Evolutionary conservation across 2,888 invertebrate genomes (phyloP).

Genomic region (Aleiodes leptofemur): DNA sequence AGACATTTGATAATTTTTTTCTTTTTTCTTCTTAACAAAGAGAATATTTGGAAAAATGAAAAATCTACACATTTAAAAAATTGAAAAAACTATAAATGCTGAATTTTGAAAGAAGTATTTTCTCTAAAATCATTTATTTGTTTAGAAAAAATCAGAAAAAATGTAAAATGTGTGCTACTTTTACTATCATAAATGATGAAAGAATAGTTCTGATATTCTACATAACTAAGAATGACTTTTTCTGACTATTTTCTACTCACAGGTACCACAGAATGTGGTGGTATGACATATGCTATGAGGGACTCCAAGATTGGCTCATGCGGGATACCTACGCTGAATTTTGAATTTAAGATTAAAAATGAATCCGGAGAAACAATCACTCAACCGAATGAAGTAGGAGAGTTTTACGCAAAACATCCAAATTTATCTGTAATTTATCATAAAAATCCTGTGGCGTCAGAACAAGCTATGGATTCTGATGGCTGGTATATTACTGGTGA

Average conservation of each 20-base stretch:
- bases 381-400: constrained; percentile 61
- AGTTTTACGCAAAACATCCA: constrained; percentile 54
- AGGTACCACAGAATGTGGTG: constrained; percentile 48
- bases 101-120: too few relatives aligned
- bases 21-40: too few relatives aligned
- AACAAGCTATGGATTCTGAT: constrained; percentile 55
- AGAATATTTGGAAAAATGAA: too few relatives aligned
- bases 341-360: constrained; percentile 58
- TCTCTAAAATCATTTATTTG: too few relatives aligned
- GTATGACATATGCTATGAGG: neutral
- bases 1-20: too few relatives aligned
- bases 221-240: too few relatives aligned
- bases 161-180: too few relatives aligned
- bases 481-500: constrained; percentile 63
- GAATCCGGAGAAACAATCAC: constrained; percentile 49
- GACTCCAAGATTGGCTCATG: constrained; percentile 53
- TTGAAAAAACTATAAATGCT: too few relatives aligned
- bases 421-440: constrained; percentile 56
- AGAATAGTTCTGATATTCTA: too few relatives aligned
- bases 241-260: constrained; percentile 52
- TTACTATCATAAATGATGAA: too few relatives aligned
- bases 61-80: too few relatives aligned
- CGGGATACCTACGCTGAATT: constrained; percentile 52
- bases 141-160: too few relatives aligned
- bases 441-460: constrained; percentile 56